Evolutionary conservation across 2,797 vertebrate species (phyloP).

Genomic region (Sebastolobus altivelis): DNA sequence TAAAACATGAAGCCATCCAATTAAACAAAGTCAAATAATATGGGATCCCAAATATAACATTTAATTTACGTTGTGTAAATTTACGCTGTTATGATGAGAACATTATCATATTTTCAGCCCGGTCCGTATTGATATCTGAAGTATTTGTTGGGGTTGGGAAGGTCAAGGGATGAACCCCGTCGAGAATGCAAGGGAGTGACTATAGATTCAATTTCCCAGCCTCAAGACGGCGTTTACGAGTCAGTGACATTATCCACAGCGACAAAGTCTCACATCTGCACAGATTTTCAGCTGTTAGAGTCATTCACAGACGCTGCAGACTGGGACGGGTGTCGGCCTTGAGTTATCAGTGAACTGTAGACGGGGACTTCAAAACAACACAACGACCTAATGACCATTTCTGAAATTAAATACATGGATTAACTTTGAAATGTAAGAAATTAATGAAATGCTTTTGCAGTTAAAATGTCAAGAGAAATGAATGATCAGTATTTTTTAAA

Average conservation of each 20-base stretch:
- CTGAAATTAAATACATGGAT: slow-evolving; percentile 9
- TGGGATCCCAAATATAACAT: too few relatives aligned
- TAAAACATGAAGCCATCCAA: not conserved
- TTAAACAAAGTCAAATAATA: not conserved
- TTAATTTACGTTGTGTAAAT: not conserved
- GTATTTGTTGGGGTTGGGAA: slow-evolving; percentile 39
- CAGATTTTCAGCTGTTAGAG: slow-evolving; percentile 75
- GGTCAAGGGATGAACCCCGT: slow-evolving; percentile 56
- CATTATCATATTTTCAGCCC: not conserved
- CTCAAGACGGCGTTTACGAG: slow-evolving; percentile 69
- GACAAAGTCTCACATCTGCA: slow-evolving; percentile 78
- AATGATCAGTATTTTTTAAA: slow-evolving; percentile 37
- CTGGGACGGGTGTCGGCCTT: slow-evolving; percentile 33
- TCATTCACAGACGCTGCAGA: slow-evolving; percentile 62
- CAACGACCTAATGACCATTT: slow-evolving; percentile 2
- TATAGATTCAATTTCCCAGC: slow-evolving; percentile 66
- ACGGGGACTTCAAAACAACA: slow-evolving; percentile 26
- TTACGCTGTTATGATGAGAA: not conserved
- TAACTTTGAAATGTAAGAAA: not conserved
- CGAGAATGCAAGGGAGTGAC: slow-evolving; percentile 59
- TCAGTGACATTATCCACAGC: slow-evolving; percentile 72
- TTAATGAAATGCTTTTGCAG: not conserved
- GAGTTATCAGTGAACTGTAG: slow-evolving; percentile 55
- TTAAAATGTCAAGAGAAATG: slow-evolving; percentile 22
- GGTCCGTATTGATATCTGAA: slow-evolving; percentile 15